Evolutionary conservation across 2,113 vertebrate genomes (phyloP).

Genomic region (Tamias sibiricus): DNA sequence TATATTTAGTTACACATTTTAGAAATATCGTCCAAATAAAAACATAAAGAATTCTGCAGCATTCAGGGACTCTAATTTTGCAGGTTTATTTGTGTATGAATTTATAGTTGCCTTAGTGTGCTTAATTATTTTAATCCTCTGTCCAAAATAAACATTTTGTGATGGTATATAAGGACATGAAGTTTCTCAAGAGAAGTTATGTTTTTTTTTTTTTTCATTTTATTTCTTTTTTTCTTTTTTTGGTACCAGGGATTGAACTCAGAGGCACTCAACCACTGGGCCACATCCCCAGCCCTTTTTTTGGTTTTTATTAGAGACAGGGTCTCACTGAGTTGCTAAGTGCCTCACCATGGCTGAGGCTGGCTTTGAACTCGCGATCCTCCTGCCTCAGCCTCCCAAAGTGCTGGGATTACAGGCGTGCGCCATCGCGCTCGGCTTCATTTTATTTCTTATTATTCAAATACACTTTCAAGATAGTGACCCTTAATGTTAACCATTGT

Average conservation of each 20-base stretch:
- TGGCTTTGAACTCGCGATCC: no score
- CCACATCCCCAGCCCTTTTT: no score
- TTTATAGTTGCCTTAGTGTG: not conserved
- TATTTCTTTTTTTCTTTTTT: no score
- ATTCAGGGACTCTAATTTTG: not conserved
- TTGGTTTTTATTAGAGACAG: no score
- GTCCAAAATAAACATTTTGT: not conserved
- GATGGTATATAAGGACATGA: not conserved
- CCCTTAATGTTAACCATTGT: not conserved
- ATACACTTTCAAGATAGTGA: not conserved
- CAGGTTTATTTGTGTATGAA: not conserved
- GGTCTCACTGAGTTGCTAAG: no score
- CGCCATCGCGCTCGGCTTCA: no score
- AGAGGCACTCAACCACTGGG: no score
- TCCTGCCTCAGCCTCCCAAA: no score
- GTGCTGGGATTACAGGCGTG: no score
- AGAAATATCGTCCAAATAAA: not conserved
- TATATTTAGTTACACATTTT: not conserved
- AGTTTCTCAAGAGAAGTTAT: not conserved
- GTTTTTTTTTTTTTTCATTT: not conserved
- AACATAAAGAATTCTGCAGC: not conserved
- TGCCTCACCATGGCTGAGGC: no score
- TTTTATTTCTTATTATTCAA: not conserved
- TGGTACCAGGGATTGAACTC: no score
- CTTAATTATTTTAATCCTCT: conserved; percentile 26